Evolutionary conservation across 2,113 vertebrate genomes (phyloP).

Genomic region (Protobothrops mucrosquamatus): DNA sequence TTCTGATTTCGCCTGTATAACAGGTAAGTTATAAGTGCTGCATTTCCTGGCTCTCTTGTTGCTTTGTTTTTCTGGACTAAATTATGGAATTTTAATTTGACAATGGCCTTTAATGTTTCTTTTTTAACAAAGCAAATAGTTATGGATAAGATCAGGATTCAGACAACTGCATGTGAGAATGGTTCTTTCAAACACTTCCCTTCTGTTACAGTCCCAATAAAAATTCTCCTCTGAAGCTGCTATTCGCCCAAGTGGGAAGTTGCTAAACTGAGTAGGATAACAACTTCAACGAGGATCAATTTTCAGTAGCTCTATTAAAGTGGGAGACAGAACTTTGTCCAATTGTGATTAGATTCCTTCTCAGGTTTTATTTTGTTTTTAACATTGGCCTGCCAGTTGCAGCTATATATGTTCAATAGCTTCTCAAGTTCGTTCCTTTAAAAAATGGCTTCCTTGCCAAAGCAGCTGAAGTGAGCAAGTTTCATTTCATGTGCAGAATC

Average conservation of each 20-base stretch:
- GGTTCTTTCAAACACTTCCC: background rate
- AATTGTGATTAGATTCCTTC: background rate
- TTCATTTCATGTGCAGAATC: background rate
- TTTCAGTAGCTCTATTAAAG: background rate
- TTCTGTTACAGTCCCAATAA: background rate
- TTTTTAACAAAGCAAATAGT: background rate
- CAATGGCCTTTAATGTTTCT: background rate
- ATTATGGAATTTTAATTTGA: background rate
- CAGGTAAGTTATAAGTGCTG: background rate
- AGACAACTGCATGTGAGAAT: background rate
- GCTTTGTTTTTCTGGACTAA: background rate
- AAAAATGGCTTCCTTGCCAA: background rate
- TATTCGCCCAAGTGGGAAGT: background rate
- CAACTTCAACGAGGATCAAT: background rate
- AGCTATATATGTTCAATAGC: background rate
- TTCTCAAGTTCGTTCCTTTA: background rate
- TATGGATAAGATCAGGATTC: background rate
- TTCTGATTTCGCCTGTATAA: background rate
- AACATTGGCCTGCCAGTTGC: background rate
- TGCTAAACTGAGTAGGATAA: background rate
- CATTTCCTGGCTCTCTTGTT: background rate
- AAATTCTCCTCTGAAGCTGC: background rate
- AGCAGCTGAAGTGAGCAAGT: background rate
- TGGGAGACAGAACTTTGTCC: background rate
- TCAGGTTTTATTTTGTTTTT: background rate